phyloP scores from a whole-genome alignment of 2,797 vertebrate species.

The Rhinophrynus dorsalis region DNA sequence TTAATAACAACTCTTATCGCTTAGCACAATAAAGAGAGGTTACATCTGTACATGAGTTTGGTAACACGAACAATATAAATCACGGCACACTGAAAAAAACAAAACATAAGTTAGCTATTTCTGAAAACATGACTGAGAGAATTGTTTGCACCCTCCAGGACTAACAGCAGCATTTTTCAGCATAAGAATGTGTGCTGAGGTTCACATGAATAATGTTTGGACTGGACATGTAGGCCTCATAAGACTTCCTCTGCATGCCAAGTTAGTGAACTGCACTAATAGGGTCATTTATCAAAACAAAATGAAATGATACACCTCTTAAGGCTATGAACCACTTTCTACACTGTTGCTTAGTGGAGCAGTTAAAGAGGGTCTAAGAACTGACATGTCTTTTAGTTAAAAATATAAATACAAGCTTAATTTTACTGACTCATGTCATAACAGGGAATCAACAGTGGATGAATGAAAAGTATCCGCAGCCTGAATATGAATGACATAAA shows the following conservation, averaged over 20 bases:
- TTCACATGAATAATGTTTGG: constrained; percentile 37
- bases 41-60: too few species aligned
- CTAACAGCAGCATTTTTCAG: constrained; percentile 31
- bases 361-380: constrained; percentile 13
- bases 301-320: constrained; percentile 34
- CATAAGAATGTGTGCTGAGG: constrained; percentile 28
- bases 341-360: constrained; percentile 8
- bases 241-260: constrained; percentile 30
- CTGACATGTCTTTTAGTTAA: constrained; percentile 20
- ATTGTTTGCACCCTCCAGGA: too few species aligned
- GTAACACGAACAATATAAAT: not conserved
- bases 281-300: constrained; percentile 38
- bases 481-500: constrained; percentile 11
- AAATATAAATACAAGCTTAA: constrained; percentile 28
- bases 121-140: constrained; percentile 21
- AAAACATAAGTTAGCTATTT: not conserved
- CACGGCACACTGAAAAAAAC: not conserved
- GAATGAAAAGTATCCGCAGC: constrained; percentile 9
- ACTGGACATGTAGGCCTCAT: constrained; percentile 24
- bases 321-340: constrained; percentile 33
- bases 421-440: constrained; percentile 21
- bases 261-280: constrained; percentile 44
- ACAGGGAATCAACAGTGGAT: not conserved
- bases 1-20: too few species aligned
- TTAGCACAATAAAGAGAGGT: too few species aligned